Percentiles rank a stretch among this genome's conserved stretches.
These are phyloP conservation scores for Flexamia atlantica DNA, from an alignment of 2,888 invertebrate species.

Conservation along the genomic window DNA sequence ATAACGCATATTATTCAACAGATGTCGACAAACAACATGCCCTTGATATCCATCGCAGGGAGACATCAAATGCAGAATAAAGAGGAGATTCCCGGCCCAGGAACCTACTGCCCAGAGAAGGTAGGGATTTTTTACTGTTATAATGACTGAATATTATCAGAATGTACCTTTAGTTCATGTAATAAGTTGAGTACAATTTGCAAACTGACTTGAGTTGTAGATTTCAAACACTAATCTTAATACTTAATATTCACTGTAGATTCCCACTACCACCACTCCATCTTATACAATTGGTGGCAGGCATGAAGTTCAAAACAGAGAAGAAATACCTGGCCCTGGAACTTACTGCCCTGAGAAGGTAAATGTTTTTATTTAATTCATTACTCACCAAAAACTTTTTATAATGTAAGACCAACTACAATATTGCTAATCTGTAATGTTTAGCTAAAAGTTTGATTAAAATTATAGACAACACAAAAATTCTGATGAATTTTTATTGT, in stretches of 20 bases:
- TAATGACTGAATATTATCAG: not conserved
- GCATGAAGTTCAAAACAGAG: slow-evolving; percentile 82
- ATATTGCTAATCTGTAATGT: too few relatives aligned
- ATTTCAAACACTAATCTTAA: not conserved
- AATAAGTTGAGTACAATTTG: too few relatives aligned
- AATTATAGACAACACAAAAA: too few relatives aligned
- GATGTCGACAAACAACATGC: not conserved
- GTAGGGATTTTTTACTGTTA: not conserved
- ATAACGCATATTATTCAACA: not conserved
- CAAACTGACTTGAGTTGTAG: not conserved
- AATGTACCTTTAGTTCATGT: too few relatives aligned
- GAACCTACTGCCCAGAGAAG: slow-evolving; percentile 96
- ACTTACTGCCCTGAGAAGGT: slow-evolving; percentile 97
- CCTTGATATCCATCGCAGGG: slow-evolving; percentile 14
- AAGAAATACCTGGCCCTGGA: slow-evolving; percentile 93
- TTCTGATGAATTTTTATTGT: too few relatives aligned
- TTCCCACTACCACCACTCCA: slow-evolving; percentile 77
- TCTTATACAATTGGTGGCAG: slow-evolving; percentile 93
- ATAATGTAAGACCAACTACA: too few relatives aligned
- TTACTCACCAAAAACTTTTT: too few relatives aligned
- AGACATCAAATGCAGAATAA: not conserved
- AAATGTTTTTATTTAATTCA: slow-evolving; percentile 67
- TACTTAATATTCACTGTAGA: slow-evolving; percentile 23
- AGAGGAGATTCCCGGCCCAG: slow-evolving; percentile 82
- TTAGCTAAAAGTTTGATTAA: too few relatives aligned